These are phyloP conservation scores for Heliconius congener DNA, from an alignment of 1,140 invertebrate species.

Conservation along the genomic window DNA sequence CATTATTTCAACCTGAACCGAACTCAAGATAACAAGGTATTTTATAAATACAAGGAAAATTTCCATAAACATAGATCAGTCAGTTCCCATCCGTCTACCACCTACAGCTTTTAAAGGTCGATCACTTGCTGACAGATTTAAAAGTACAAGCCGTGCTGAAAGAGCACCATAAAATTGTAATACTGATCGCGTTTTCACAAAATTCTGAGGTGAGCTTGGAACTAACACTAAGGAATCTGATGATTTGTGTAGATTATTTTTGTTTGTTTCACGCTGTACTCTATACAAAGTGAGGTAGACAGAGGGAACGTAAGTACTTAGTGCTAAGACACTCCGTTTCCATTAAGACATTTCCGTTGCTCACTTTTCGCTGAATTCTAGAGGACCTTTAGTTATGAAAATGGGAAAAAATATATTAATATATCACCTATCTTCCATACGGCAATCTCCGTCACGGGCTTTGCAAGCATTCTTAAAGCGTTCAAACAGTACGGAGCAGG, in stretches of 20 bases:
- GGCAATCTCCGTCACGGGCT: constrained; percentile 90
- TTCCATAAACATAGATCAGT: neutral
- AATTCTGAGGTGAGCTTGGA: constrained; percentile 13
- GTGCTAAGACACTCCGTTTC: no score
- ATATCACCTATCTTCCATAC: constrained; percentile 91
- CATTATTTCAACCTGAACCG: neutral
- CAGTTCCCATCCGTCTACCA: neutral
- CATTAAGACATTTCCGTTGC: no score
- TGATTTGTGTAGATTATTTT: no score
- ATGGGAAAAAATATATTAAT: neutral
- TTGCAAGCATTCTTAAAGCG: constrained; percentile 93
- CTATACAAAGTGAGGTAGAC: no score
- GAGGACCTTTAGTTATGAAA: neutral
- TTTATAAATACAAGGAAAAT: constrained; percentile 8
- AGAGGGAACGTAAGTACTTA: no score
- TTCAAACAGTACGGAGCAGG: constrained; percentile 89
- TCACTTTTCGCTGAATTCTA: no score
- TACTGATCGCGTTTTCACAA: constrained; percentile 27
- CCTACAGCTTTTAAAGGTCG: constrained; percentile 13
- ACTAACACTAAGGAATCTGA: neutral
- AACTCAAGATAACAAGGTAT: constrained; percentile 4
- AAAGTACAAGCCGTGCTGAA: constrained; percentile 19
- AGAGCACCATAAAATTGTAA: constrained; percentile 28
- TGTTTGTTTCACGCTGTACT: no score
- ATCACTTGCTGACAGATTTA: constrained; percentile 22